Base-by-base conservation (phyloP, 2,797 vertebrate species). In the Hypotaenidia okinawae region DNA sequence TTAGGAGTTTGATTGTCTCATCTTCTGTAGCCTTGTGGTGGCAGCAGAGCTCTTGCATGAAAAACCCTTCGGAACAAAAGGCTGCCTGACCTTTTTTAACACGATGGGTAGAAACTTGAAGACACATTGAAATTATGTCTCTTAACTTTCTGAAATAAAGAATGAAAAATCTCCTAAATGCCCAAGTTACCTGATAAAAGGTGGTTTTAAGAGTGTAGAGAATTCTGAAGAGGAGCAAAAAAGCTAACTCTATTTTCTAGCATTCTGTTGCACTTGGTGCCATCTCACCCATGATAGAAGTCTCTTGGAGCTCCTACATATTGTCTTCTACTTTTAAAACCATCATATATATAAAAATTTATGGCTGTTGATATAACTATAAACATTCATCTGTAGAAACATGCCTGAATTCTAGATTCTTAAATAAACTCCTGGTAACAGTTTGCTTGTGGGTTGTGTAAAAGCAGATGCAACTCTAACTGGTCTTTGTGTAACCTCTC, bases 21-120 rank as follows among this genome's bases (percentile, higher is more conserved):
- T 91, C 62, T 70, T 47, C 51, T 49, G 16, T 59, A 30, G 61
- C 92, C 90, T 94, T 92, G 68, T 39, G 81, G 94, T 93, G 95
- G 91, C 95, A 96, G 93, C 87, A 96, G 84, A 96, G 92, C 39
- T 84, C 84, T 70, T 73, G n/a, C 0, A 0, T 13, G 63, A 67
- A n/a, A 88, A 91, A 66, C 23, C 37, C 75, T 78, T 81, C 35
- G 37, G 54, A 84, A 87, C 35, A 45, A 91, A 35, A 27, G 54
- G 11, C 5, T 66, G 22, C 76, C 22, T 81, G 51, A 62, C 69
- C 13, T n/a, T 85, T 68, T 35, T 51, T 1, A 49, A 16, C 24
- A 1, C 43, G 35, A 73, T 32, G 16, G 14, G 21, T 62, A 43
- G 33, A 54, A 79, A 55, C 17, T 11, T n/a, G 57, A 85, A 81